phyloP scores from a whole-genome alignment of 2,113 vertebrate species.

The Corythaeola cristata region DNA sequence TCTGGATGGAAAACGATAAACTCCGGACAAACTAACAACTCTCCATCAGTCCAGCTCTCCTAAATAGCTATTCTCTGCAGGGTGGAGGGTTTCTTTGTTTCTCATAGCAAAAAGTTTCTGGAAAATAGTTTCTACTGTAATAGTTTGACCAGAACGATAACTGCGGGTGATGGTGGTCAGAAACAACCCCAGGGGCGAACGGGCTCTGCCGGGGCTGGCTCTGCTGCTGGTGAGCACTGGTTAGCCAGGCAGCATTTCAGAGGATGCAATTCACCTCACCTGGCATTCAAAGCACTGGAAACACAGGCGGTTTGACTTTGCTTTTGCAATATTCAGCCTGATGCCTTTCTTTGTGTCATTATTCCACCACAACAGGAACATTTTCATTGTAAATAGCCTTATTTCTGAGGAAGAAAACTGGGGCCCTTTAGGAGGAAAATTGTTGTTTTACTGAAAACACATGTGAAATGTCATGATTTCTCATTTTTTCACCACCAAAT shows the following conservation, averaged over 20 bases:
- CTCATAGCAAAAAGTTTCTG: neutral
- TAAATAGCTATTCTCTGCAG: constrained; percentile 5
- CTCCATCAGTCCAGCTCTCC: constrained; percentile 15
- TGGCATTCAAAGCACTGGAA: neutral
- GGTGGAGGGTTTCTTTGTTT: constrained; percentile 41
- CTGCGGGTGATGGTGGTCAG: neutral
- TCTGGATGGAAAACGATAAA: constrained; percentile 38
- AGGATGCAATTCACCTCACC: neutral
- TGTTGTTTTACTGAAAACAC: constrained; percentile 65
- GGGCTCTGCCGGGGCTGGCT: neutral
- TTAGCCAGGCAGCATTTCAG: neutral
- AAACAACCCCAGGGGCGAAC: neutral
- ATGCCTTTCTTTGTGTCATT: constrained; percentile 42
- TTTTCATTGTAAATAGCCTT: constrained; percentile 66
- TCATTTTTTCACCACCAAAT: constrained; percentile 62
- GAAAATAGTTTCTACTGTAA: neutral
- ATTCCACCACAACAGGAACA: constrained; percentile 55
- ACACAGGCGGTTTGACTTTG: neutral
- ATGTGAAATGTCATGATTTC: constrained; percentile 71
- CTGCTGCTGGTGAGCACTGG: accelerated
- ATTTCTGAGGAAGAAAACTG: constrained; percentile 38
- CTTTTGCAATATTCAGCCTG: neutral
- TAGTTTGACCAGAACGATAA: neutral
- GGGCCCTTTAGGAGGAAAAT: constrained; percentile 60
- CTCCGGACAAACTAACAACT: constrained; percentile 58